phyloP scores from a whole-genome alignment of 2,113 vertebrate species.

The Pelodiscus sinensis region DNA sequence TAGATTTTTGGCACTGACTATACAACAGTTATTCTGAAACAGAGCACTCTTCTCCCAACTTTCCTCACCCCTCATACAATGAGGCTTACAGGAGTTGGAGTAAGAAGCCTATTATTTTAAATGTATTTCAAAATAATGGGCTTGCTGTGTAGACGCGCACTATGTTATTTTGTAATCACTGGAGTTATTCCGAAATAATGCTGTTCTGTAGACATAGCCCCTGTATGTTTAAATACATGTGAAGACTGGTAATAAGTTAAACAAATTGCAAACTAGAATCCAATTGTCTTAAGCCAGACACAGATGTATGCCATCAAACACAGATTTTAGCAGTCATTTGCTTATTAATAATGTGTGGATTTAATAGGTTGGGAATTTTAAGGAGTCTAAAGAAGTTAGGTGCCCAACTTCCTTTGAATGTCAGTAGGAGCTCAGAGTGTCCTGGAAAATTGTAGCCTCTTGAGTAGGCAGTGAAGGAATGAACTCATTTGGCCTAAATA shows the following conservation, averaged over 20 bases:
- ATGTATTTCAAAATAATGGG: no score
- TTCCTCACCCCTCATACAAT: no score
- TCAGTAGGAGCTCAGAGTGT: neutral
- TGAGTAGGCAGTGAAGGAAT: slow-evolving; percentile 17
- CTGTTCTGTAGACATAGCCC: no score
- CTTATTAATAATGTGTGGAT: slow-evolving; percentile 25
- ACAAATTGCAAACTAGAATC: neutral
- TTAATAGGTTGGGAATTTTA: slow-evolving; percentile 40
- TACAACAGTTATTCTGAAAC: no score
- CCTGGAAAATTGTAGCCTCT: slow-evolving; percentile 30
- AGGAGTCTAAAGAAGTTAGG: neutral
- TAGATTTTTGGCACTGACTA: no score
- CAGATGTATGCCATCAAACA: slow-evolving; percentile 20
- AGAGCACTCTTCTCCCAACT: no score
- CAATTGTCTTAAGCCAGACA: slow-evolving; percentile 41
- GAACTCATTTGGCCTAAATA: slow-evolving; percentile 11
- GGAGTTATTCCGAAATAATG: no score
- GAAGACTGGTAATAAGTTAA: neutral
- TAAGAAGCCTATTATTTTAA: no score
- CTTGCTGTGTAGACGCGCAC: no score
- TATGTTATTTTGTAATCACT: no score
- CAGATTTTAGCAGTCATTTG: slow-evolving; percentile 4
- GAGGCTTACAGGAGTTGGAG: no score
- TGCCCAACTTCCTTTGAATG: neutral
- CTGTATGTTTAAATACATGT: slow-evolving; percentile 35